Base-by-base conservation (phyloP, 2,888 invertebrate genomes). In the Phaedon cochleariae region DNA sequence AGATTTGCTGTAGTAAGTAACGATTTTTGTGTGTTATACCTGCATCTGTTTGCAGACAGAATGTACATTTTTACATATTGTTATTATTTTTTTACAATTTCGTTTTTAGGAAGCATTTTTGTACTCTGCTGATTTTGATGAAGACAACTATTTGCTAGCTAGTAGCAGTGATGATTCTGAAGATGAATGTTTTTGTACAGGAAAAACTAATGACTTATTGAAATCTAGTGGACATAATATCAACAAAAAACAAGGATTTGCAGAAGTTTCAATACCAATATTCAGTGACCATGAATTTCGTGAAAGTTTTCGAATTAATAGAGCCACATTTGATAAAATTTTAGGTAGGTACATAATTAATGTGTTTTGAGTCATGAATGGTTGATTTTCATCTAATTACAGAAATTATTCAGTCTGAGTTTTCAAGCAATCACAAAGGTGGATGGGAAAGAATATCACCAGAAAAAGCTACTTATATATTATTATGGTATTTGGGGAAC, bases 401-500 rank as follows among this genome's bases (percentile, higher is more conserved):
- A 69, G 69, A 69, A 61, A 26, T 69, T 49, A 41, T 65, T 21
- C 51, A 57, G 29, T n/a, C 34, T 46, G 57, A 55, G 51, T 67
- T 67, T 26, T 48, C 37, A 17, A 65, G 62, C 41, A 63, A 63
- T n/a, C 63, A 65, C 34, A 61, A 62, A 52, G 65, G 67, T 4
- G 67, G 61, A 9, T 59, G 63, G 55, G 63, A 69, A 15, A 65
- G 22, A 55, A 64, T 69, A 34, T 58, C 53, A 20, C 65, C 69
- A 7, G 55, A 59, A 46, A 69, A 69, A 59, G 69, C 67, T 9
- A 46, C 67, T 2, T 67, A 63, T 18, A 54, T 69, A n/a, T 61
- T 69, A 48, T 18, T 69, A 29, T 69, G 69, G 69, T 69, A 67
- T 60, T 65, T 69, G 37, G 67, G 66, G 3, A 65, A 61, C 22